These are phyloP conservation scores for Harpalus rufipes DNA, from an alignment of 2,888 invertebrate genomes.

Conservation along the genomic window DNA sequence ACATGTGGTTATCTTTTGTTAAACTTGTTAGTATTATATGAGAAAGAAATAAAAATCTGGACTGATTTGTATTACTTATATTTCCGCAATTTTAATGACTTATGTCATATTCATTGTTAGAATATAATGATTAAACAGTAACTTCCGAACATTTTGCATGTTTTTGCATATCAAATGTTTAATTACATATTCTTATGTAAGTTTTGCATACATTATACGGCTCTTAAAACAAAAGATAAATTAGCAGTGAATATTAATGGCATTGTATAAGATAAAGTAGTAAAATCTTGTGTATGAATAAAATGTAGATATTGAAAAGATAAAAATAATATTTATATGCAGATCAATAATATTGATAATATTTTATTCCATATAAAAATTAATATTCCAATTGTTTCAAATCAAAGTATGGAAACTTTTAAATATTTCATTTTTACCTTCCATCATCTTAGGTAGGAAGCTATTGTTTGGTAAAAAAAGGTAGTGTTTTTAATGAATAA, in stretches of 20 bases:
- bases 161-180: slow-evolving; percentile 5
- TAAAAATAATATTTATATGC: no score
- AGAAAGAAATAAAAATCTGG: neutral
- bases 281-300: no score
- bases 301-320: no score
- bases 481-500: no score
- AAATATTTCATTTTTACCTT: no score
- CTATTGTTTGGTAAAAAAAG: no score
- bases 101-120: neutral
- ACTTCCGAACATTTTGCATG: slow-evolving; percentile 16
- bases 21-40: neutral
- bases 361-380: neutral
- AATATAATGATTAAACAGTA: neutral
- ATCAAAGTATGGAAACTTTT: no score
- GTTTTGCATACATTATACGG: slow-evolving; percentile 3
- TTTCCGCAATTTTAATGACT: neutral
- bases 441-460: no score
- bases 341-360: no score
- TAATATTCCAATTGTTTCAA: neutral
- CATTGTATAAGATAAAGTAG: no score
- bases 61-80: neutral
- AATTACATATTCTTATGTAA: neutral
- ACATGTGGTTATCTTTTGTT: slow-evolving; percentile 36
- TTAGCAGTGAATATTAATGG: neutral
- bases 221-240: slow-evolving; percentile 19